Evolutionary conservation across 1,140 invertebrate species (phyloP).

Genomic region (Achatina immaculata): DNA sequence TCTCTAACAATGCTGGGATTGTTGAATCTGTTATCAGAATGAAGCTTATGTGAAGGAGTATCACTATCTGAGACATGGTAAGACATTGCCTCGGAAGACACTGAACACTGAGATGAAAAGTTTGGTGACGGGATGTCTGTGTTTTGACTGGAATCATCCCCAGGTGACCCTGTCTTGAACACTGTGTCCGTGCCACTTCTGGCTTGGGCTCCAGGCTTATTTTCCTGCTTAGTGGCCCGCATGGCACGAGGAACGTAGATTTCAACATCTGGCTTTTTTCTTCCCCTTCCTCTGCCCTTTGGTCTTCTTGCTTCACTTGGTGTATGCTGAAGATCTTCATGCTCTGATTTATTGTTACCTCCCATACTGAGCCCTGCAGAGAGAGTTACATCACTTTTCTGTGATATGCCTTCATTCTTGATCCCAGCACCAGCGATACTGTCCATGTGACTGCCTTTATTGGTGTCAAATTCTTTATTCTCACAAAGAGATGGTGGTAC

Average conservation of each 20-base stretch:
- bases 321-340: background rate
- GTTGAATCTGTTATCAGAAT: background rate
- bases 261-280: constrained; percentile 79
- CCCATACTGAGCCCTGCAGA: background rate
- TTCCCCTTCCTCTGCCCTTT: constrained; percentile 43
- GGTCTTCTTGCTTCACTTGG: background rate
- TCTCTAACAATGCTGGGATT: background rate
- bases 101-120: background rate
- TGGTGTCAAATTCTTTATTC: constrained; percentile 2
- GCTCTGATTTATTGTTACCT: background rate
- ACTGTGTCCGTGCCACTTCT: background rate
- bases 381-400: background rate
- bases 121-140: background rate
- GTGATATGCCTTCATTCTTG: background rate
- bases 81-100: background rate
- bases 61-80: background rate
- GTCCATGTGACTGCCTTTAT: background rate
- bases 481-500: constrained; percentile 30
- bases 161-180: background rate
- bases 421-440: background rate
- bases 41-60: background rate
- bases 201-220: background rate
- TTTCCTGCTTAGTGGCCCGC: constrained; percentile 67
- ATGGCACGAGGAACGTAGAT: constrained; percentile 83
- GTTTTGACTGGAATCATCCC: background rate